These are phyloP conservation scores for Ptilonorhynchus violaceus DNA, from an alignment of 2,113 vertebrate species.

Conservation along the genomic window DNA sequence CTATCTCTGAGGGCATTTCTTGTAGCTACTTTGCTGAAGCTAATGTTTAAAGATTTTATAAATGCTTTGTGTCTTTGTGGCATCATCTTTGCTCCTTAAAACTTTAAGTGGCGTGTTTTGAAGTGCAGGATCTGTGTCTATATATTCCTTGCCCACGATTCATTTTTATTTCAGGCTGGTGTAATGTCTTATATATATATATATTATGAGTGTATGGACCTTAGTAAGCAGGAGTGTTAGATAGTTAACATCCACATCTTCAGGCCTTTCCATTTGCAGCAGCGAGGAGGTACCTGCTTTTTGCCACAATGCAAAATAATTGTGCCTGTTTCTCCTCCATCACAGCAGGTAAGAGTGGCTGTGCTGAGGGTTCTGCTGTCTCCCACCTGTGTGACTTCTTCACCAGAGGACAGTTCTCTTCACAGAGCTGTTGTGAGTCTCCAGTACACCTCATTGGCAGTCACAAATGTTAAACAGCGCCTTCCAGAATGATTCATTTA, in stretches of 20 bases:
- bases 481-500: neutral
- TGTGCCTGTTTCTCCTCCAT: neutral
- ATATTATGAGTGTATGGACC: neutral
- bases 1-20: constrained; percentile 81
- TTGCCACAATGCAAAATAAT: neutral
- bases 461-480: neutral
- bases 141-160: neutral
- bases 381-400: neutral
- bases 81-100: constrained; percentile 37
- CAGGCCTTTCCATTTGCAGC: neutral
- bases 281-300: neutral
- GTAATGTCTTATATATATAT: neutral
- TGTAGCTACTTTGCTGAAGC: constrained; percentile 72
- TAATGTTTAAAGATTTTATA: constrained; percentile 66
- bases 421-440: neutral
- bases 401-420: neutral
- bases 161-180: neutral
- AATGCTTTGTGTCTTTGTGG: constrained; percentile 7
- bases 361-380: neutral
- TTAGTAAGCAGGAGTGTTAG: neutral
- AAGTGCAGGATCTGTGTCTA: neutral
- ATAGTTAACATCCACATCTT: rapidly evolving
- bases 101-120: neutral
- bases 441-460: neutral
- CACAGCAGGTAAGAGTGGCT: neutral